phyloP scores from a whole-genome alignment of 2,888 invertebrate genomes.

The Chouioia cunea region DNA sequence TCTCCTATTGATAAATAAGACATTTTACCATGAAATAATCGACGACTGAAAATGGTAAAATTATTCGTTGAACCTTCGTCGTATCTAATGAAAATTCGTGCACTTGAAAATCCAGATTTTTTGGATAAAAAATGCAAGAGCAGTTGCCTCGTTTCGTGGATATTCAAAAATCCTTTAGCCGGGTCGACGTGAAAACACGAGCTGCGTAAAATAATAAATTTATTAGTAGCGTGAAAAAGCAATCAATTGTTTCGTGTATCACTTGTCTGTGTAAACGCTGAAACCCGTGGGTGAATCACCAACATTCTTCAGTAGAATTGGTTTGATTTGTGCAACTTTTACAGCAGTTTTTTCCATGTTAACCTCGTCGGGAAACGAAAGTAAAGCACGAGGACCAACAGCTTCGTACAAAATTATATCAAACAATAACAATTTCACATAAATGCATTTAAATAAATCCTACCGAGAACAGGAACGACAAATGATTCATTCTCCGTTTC shows the following conservation, averaged over 20 bases:
- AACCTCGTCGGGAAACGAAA: conserved; percentile 74
- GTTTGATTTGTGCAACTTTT: conserved; percentile 69
- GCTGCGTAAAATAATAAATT: conserved; percentile 46
- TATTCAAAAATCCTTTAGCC: conserved; percentile 70
- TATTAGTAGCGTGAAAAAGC: conserved; percentile 26
- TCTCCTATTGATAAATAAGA: conserved; percentile 20
- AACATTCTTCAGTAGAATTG: conserved; percentile 72
- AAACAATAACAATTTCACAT: neutral
- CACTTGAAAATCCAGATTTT: conserved; percentile 68
- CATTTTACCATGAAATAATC: neutral
- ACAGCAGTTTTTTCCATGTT: conserved; percentile 71
- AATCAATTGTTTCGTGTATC: too few species aligned
- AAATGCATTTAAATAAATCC: conserved; percentile 39
- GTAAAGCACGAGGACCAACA: conserved; percentile 72
- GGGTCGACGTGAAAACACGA: conserved; percentile 72
- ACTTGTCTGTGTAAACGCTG: conserved; percentile 68
- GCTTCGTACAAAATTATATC: conserved; percentile 68
- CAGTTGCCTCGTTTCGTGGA: conserved; percentile 70
- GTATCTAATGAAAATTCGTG: conserved; percentile 64
- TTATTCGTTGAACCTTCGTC: conserved; percentile 66
- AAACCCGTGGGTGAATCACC: conserved; percentile 71
- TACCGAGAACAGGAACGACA: conserved; percentile 74
- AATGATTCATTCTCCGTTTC: conserved; percentile 71
- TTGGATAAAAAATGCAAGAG: conserved; percentile 71
- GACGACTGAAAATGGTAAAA: too few species aligned